Percentiles rank a stretch among this genome's conserved stretches.
These are phyloP conservation scores for Erethizon dorsatum DNA, from an alignment of 2,797 vertebrate species.

Conservation along the genomic window DNA sequence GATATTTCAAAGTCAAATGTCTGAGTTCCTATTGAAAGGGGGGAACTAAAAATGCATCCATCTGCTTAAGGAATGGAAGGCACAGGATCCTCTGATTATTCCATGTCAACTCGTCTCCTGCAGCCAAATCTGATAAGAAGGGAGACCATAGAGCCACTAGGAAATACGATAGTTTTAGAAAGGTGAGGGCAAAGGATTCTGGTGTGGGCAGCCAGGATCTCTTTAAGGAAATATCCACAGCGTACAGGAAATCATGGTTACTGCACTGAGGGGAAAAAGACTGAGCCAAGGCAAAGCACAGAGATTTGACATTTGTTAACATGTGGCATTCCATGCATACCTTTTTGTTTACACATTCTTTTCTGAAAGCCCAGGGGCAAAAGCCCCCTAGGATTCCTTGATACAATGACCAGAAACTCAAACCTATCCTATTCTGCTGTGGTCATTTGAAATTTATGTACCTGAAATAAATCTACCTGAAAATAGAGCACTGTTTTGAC, in stretches of 20 bases:
- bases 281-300: not conserved
- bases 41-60: slow-evolving; percentile 30
- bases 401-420: not conserved
- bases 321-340: not conserved
- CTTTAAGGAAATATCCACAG: not conserved
- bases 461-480: not conserved
- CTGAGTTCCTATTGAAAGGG: slow-evolving; percentile 45
- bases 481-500: not conserved
- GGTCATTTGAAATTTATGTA: not conserved
- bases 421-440: not conserved
- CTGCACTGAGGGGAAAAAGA: not conserved
- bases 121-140: not conserved
- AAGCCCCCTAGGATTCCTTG: not conserved
- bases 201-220: not conserved
- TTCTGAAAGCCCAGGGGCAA: not conserved
- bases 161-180: not conserved
- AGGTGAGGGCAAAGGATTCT: not conserved
- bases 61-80: not conserved
- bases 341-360: not conserved
- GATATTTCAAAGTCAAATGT: slow-evolving; percentile 70
- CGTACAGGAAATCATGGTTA: not conserved
- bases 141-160: not conserved
- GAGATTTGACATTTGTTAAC: not conserved
- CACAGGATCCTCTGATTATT: not conserved
- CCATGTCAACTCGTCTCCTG: not conserved